Percentiles rank a stretch among this genome's conserved stretches.
phyloP scores from a whole-genome alignment of 2,113 vertebrate genomes.

The Charina bottae region DNA sequence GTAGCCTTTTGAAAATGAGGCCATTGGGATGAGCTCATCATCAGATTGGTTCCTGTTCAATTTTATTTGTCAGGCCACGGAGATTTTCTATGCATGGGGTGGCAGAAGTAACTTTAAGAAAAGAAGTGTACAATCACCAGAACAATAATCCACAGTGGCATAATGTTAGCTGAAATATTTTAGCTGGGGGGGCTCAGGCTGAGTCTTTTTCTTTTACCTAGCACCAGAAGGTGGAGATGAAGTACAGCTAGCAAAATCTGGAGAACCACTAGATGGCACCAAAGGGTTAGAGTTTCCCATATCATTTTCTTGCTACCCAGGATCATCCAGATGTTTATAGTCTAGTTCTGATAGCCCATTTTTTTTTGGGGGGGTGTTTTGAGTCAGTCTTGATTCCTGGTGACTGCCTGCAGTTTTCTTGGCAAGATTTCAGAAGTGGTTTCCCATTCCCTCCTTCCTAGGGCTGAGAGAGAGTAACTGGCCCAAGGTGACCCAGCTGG shows the following conservation, averaged over 20 bases:
- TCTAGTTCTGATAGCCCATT: no score
- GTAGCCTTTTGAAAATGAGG: slow-evolving; percentile 37
- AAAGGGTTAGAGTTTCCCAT: no score
- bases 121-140: background rate
- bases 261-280: no score
- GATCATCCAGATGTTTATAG: no score
- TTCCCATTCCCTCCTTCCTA: no score
- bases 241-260: background rate
- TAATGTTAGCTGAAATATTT: background rate
- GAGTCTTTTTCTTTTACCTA: background rate
- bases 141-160: background rate
- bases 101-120: background rate
- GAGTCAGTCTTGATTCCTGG: no score
- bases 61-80: slow-evolving; percentile 21
- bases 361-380: no score
- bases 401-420: no score
- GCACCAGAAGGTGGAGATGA: background rate
- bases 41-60: slow-evolving; percentile 15
- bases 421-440: no score
- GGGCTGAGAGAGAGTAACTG: no score
- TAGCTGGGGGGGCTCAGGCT: slow-evolving; percentile 22
- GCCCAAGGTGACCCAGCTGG: no score
- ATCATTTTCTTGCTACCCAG: no score
- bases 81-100: background rate
- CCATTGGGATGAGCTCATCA: slow-evolving; percentile 16